phyloP scores from a whole-genome alignment of 1,140 invertebrate genomes.

The Bombus polaris region DNA sequence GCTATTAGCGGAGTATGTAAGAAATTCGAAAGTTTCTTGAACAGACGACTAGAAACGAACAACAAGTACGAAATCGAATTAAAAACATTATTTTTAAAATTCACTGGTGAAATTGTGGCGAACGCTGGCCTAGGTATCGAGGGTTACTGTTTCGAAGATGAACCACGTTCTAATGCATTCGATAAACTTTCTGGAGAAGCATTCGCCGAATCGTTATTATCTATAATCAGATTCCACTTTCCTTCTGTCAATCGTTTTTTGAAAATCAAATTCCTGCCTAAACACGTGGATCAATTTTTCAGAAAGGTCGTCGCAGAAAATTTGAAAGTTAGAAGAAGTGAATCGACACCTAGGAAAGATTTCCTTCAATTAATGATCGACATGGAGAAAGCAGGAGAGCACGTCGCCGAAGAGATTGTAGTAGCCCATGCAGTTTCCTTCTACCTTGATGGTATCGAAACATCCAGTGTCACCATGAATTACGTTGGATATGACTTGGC shows the following conservation, averaged over 20 bases:
- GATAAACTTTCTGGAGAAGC: slow-evolving; percentile 58
- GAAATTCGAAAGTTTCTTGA: slow-evolving; percentile 55
- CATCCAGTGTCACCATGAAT: slow-evolving; percentile 29
- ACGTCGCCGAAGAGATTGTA: slow-evolving; percentile 33
- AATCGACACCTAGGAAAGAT: slow-evolving; percentile 52
- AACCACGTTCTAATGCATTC: slow-evolving; percentile 30
- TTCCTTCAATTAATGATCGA: slow-evolving; percentile 67
- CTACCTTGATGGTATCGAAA: slow-evolving; percentile 64
- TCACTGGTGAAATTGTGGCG: slow-evolving; percentile 82
- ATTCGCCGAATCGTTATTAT: slow-evolving; percentile 37
- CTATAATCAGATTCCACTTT: slow-evolving; percentile 20
- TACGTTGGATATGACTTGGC: slow-evolving; percentile 46
- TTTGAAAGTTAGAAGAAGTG: slow-evolving; percentile 31
- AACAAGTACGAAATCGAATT: slow-evolving; percentile 64
- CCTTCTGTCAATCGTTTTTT: slow-evolving; percentile 9
- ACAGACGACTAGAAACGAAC: slow-evolving; percentile 20
- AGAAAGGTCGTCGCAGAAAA: slow-evolving; percentile 38
- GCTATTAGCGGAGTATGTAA: slow-evolving; percentile 33
- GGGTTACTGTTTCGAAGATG: slow-evolving; percentile 59
- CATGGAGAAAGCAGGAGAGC: slow-evolving; percentile 45
- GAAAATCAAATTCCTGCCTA: slow-evolving; percentile 18
- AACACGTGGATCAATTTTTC: slow-evolving; percentile 51
- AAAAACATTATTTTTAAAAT: slow-evolving; percentile 76
- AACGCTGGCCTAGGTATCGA: slow-evolving; percentile 81
- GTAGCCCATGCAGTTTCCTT: slow-evolving; percentile 54